Evolutionary conservation across 2,888 invertebrate species (phyloP).

Genomic region (Notodonta ziczac): DNA sequence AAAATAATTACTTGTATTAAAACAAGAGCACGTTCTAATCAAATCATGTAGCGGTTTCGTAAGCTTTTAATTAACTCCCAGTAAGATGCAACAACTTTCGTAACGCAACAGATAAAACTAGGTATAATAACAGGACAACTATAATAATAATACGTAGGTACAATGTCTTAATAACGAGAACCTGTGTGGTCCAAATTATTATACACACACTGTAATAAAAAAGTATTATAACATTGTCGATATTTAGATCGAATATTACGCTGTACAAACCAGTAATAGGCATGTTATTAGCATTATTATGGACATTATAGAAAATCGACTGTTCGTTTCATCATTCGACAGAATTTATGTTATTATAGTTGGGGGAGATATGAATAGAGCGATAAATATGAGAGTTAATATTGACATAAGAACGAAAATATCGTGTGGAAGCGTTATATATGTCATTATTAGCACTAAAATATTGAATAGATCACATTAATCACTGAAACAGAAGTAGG

Average conservation of each 20-base stretch:
- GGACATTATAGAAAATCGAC: conserved; percentile 66
- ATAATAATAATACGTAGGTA: conserved; percentile 59
- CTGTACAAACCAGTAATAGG: conserved; percentile 74
- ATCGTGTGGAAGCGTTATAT: not conserved
- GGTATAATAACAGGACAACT: conserved; percentile 56
- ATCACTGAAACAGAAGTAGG: no score
- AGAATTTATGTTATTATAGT: conserved; percentile 41
- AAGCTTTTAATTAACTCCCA: conserved; percentile 50
- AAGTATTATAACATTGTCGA: conserved; percentile 71
- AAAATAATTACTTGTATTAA: conserved; percentile 65
- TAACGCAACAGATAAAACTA: conserved; percentile 49
- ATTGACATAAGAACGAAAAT: conserved; percentile 24
- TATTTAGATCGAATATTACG: conserved; percentile 77
- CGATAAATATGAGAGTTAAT: conserved; percentile 38
- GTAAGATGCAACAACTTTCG: conserved; percentile 50
- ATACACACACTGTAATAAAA: conserved; percentile 65
- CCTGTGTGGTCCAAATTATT: conserved; percentile 78
- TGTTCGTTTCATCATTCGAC: conserved; percentile 63
- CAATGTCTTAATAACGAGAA: conserved; percentile 76
- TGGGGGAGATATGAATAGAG: conserved; percentile 28
- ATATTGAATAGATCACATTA: no score
- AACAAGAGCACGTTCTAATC: conserved; percentile 66
- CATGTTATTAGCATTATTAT: conserved; percentile 74
- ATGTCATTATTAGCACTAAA: no score
- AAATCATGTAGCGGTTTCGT: conserved; percentile 50